phyloP scores from a whole-genome alignment of 2,888 invertebrate genomes.

The Idaea biselata region DNA sequence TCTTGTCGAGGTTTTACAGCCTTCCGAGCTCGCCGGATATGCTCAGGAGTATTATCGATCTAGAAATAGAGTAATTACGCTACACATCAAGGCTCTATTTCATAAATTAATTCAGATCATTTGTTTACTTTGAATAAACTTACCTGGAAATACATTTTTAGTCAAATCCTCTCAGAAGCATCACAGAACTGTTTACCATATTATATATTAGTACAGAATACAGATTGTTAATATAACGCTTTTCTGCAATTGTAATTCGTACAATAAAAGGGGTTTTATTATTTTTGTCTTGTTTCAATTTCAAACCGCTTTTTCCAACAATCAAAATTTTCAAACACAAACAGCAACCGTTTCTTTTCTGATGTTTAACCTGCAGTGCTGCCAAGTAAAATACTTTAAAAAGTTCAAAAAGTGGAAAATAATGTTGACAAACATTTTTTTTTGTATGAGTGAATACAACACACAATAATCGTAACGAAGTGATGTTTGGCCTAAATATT shows the following conservation, averaged over 20 bases:
- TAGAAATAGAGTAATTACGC: slow-evolving; percentile 30
- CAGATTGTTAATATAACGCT: too few relatives aligned
- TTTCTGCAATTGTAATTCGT: not conserved
- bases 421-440: too few relatives aligned
- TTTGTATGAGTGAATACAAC: too few relatives aligned
- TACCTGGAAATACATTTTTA: not conserved
- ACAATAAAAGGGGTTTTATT: not conserved
- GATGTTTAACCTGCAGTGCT: slow-evolving; percentile 9
- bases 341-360: slow-evolving; percentile 8
- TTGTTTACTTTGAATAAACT: not conserved
- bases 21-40: slow-evolving; percentile 56
- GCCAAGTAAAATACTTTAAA: not conserved
- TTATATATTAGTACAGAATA: not conserved
- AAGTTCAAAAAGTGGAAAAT: too few relatives aligned
- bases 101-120: not conserved
- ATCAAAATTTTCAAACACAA: slow-evolving; percentile 32
- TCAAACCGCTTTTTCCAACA: too few relatives aligned
- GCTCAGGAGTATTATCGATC: slow-evolving; percentile 77
- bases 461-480: too few relatives aligned
- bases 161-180: not conserved
- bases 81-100: not conserved
- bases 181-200: not conserved
- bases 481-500: too few relatives aligned
- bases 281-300: slow-evolving; percentile 9
- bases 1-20: slow-evolving; percentile 47